phyloP scores from a whole-genome alignment of 2,113 vertebrate species.

The Tapirus terrestris region DNA sequence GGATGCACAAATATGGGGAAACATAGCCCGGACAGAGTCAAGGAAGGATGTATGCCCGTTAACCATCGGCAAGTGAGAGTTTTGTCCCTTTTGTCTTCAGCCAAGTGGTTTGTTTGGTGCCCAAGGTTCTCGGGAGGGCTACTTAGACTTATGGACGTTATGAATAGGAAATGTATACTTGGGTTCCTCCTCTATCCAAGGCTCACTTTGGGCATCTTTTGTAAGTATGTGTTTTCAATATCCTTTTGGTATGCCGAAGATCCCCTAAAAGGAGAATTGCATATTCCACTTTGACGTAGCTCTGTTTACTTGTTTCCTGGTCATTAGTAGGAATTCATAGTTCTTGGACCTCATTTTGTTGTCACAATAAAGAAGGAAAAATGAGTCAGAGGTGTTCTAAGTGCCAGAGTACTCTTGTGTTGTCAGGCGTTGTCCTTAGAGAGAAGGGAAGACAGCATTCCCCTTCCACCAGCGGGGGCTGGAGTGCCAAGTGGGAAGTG shows the following conservation, averaged over 20 bases:
- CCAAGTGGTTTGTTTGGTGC: background rate
- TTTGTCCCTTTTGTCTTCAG: background rate
- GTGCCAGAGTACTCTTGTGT: background rate
- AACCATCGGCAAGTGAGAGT: background rate
- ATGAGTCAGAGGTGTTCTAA: background rate
- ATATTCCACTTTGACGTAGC: background rate
- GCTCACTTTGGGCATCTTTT: background rate
- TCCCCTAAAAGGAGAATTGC: background rate
- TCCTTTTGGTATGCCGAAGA: accelerated
- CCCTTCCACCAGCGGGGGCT: background rate
- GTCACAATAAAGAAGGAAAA: background rate
- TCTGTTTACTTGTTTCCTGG: background rate
- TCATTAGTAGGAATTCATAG: background rate
- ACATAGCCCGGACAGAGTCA: background rate
- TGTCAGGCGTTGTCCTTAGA: background rate
- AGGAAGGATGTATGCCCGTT: background rate
- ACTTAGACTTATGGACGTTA: background rate
- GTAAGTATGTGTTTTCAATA: background rate
- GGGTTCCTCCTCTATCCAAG: background rate
- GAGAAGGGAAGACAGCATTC: background rate
- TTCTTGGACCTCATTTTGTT: background rate
- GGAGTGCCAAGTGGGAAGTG: background rate
- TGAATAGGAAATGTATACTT: background rate
- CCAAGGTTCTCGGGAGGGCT: background rate
- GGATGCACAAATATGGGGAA: background rate